Conservation (phyloP, 1,140 invertebrate genomes). For the Aplysia californica region DNA sequence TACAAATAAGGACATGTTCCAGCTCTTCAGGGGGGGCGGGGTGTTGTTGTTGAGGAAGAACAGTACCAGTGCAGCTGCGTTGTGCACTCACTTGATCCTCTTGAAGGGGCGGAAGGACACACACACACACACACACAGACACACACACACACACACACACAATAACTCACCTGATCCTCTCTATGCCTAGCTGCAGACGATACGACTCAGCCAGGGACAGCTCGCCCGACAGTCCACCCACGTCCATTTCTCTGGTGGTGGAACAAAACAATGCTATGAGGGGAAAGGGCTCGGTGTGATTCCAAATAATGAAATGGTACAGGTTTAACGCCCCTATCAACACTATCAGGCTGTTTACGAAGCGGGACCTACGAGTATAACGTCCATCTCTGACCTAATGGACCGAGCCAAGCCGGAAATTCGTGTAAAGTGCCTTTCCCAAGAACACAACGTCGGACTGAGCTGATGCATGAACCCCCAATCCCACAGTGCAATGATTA, state of each 20-base stretch:
- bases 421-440: not conserved
- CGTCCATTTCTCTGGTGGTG: constrained; percentile 56
- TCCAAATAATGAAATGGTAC: not conserved
- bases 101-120: not conserved
- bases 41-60: not conserved
- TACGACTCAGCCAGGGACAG: constrained; percentile 79
- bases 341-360: not conserved
- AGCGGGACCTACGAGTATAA: not conserved
- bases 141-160: no score
- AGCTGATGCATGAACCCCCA: no score
- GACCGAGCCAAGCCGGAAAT: no score
- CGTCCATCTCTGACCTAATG: not conserved
- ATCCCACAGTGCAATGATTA: no score
- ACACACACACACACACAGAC: no score
- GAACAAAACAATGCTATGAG: not conserved
- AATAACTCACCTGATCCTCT: constrained; percentile 69
- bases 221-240: constrained; percentile 43
- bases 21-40: no score
- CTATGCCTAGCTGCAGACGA: constrained; percentile 88
- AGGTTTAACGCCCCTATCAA: no score
- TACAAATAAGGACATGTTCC: no score
- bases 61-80: not conserved
- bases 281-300: not conserved
- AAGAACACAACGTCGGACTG: no score
- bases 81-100: not conserved